Evolutionary conservation across 2,888 invertebrate genomes (phyloP), one percentile per base, ranked within the genome.

Genomic region (Trissoscelio sp.): DNA sequence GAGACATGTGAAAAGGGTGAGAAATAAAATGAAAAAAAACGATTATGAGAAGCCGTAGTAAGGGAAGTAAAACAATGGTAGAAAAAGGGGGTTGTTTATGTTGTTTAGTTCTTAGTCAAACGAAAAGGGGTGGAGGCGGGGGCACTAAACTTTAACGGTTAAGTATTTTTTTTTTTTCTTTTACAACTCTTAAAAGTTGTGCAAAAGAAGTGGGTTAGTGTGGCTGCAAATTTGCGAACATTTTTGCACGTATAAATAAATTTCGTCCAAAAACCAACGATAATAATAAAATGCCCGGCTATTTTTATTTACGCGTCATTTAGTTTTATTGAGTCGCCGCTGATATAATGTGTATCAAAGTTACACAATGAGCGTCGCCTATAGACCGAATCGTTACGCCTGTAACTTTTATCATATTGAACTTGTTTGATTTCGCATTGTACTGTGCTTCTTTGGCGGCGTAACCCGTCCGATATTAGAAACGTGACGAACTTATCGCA

Each of bases 401-500:
- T 39, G 37, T 24, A 37, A 66, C 24, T 51, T 66, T 51, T 67
- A 67, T 53, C 55, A 42, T 55, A 55, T 28, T 53, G 28, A 67
- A 67, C 69, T 55, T 69, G 69, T 57, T 46, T 57, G 57, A 69
- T 69, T 69, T 69, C 57, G 39, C 69, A 31, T 57, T 55, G 69
- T 44, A 12, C 28, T 24, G 16, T 9, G 24, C n/a, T 44, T 60
- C 42, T 60, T 24, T 37, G 18, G 3, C 42, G n/a, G 42, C 12
- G 51, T 22, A 20, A 22, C 51, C n/a, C 14, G 9, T n/a, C 11
- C 24, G 37, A 37, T 44, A 44, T 28, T 7, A 14, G 22, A 31
- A 62, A 16, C 28, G 42, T 14, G 28, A 18, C 22, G 1, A 46
- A 28, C 46, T 46, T 46, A 62, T 18, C 62, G 62, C 6, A 11